These are phyloP conservation scores for Gandaritis pyraliata DNA, from an alignment of 2,888 invertebrate genomes.

Conservation along the genomic window DNA sequence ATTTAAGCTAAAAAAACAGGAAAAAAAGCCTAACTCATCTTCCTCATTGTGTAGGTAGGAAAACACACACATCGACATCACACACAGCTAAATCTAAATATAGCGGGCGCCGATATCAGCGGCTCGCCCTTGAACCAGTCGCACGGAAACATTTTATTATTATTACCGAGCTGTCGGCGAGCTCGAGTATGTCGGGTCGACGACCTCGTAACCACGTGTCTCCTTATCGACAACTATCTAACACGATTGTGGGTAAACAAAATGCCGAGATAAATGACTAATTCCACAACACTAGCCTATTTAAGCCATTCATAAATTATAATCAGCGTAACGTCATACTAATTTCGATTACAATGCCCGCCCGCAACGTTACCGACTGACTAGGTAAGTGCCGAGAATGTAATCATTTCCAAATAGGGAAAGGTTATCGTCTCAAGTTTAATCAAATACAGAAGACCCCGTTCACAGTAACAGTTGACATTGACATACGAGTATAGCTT, in stretches of 20 bases:
- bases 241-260: constrained; percentile 84
- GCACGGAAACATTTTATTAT: constrained; percentile 85
- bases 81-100: constrained; percentile 83
- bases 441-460: constrained; percentile 23
- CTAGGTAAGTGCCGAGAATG: constrained; percentile 16
- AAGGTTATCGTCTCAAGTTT: constrained; percentile 28
- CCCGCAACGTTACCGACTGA: constrained; percentile 44
- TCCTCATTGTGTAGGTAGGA: constrained; percentile 62
- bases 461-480: not conserved
- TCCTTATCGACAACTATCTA: constrained; percentile 85
- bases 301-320: constrained; percentile 76
- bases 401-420: constrained; percentile 49
- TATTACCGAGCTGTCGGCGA: constrained; percentile 84
- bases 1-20: too few species aligned
- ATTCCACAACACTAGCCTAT: constrained; percentile 78
- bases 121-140: constrained; percentile 85
- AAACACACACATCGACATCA: constrained; percentile 70
- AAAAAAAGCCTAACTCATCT: too few species aligned
- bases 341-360: constrained; percentile 63
- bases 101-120: constrained; percentile 84
- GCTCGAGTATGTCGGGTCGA: constrained; percentile 82
- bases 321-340: constrained; percentile 71
- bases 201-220: constrained; percentile 83
- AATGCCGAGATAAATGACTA: constrained; percentile 83
- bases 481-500: not conserved